Evolutionary conservation across 2,113 vertebrate genomes (phyloP), one percentile per base, ranked within the genome.

Genomic region (Mugil cephalus): DNA sequence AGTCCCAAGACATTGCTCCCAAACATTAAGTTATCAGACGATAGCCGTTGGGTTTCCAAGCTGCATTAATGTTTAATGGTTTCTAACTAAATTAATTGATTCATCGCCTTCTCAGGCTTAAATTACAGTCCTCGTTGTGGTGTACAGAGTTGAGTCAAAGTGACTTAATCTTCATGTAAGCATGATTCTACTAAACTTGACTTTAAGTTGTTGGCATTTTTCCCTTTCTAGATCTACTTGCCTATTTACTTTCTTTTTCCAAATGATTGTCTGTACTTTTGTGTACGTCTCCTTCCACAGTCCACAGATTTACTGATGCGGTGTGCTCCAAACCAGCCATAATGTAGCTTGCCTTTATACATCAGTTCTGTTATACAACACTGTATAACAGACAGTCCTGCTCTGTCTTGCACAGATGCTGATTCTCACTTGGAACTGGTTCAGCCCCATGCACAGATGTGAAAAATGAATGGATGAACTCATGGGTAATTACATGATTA

Each of bases 61-160:
- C 24, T 30, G 24, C 56, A 43, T 65, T 35, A 59, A 61, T 61
- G 63, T 76, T 54, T 56, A 79, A 81, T 58, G 21, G 52, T 64
- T 63, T 70, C 54, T 71, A 11, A 21, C 43, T 63, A 56, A 69
- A 76, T 56, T 11, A 62, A 55, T 47, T 63, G 39, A 67, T 79
- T 70, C 48, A 48, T 79, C 65, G 62, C 66, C 43, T 67, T 60
- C 56, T 48, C 65, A 60, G 52, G 15, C 54, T 8, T 67, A 50
- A 63, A 64, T 59, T 39, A 35, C 14, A 34, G 6, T 34, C n/a
- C 36, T 39, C 53, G 52, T 64, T 69, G 42, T 30, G 53, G 35
- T 8, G 14, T 21, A 45, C 0, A 35, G 45, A 66, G 35, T 38
- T 69, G 8, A 75, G 64, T 40, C 30, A 40, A 18, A 17, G 15